These are phyloP conservation scores for Chlorodrepanis virens DNA, from an alignment of 2,113 vertebrate species.

Conservation along the genomic window DNA sequence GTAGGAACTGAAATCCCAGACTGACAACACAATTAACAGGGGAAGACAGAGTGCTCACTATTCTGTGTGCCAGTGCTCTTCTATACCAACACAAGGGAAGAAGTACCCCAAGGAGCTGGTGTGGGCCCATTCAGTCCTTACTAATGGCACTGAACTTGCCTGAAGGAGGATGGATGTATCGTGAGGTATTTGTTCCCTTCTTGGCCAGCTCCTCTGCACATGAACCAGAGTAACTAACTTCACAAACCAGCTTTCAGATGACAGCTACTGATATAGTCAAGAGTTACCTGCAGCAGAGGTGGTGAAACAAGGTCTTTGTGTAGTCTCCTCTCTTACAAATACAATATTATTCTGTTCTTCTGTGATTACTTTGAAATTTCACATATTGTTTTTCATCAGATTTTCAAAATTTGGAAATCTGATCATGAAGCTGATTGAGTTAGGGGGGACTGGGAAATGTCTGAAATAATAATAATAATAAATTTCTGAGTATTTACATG, in stretches of 20 bases:
- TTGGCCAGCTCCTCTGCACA: not conserved
- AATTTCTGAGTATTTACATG: not conserved
- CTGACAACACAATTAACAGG: not conserved
- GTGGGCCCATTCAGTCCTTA: not conserved
- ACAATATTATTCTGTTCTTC: not conserved
- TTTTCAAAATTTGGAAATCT: not conserved
- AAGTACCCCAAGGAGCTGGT: not conserved
- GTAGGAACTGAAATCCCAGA: not conserved
- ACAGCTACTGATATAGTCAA: not conserved
- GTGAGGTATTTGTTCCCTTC: not conserved
- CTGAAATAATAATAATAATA: not conserved
- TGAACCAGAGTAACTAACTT: not conserved
- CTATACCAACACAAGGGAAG: not conserved
- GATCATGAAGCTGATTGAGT: not conserved
- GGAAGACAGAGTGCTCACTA: not conserved
- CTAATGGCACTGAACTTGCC: not conserved
- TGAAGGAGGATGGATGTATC: accelerated
- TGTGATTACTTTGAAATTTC: not conserved
- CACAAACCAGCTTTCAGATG: not conserved
- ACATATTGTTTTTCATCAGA: not conserved
- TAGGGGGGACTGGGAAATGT: not conserved
- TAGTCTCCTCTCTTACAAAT: not conserved
- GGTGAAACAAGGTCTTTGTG: not conserved
- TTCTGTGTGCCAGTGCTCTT: not conserved
- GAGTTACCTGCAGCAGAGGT: not conserved